Evolutionary conservation across 2,797 vertebrate species (phyloP).

Genomic region (Hybognathus amarus): DNA sequence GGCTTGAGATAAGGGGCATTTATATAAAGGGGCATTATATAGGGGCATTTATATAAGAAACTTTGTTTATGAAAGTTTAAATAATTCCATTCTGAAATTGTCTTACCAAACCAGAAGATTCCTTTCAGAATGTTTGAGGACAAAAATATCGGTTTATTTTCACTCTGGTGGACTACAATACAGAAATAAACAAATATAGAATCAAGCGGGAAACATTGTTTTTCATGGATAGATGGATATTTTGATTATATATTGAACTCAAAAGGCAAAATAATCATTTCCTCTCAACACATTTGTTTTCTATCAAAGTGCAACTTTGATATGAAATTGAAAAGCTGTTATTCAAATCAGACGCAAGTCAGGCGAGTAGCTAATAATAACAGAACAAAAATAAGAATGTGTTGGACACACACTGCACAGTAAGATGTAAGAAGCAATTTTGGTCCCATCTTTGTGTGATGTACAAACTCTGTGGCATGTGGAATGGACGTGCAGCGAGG

Average conservation of each 20-base stretch:
- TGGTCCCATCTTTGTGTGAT: not conserved
- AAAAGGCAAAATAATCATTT: conserved; percentile 9
- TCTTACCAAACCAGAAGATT: not conserved
- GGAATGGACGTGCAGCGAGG: conserved; percentile 22
- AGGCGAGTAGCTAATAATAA: not conserved
- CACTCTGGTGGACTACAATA: not conserved
- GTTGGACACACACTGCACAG: not conserved
- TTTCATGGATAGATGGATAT: not conserved
- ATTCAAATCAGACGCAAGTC: not conserved
- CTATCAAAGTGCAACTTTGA: not conserved
- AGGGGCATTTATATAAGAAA: too few species aligned
- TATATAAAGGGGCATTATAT: too few species aligned
- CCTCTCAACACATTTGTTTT: conserved; percentile 8
- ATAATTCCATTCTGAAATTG: not conserved
- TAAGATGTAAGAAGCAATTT: not conserved
- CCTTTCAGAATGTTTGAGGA: not conserved
- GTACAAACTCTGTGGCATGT: conserved; percentile 26
- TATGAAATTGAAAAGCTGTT: conserved; percentile 10
- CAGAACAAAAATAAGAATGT: not conserved
- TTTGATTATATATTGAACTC: not conserved
- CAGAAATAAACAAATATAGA: not conserved
- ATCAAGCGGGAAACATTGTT: not conserved
- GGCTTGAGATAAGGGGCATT: too few species aligned
- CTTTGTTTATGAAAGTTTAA: not conserved
- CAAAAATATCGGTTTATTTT: too few species aligned